A percentile compares a stretch with the other conserved stretches of the same genome.
Conservation (phyloP, 1,140 invertebrate genomes). For the Diplogasteroides magnus region DNA sequence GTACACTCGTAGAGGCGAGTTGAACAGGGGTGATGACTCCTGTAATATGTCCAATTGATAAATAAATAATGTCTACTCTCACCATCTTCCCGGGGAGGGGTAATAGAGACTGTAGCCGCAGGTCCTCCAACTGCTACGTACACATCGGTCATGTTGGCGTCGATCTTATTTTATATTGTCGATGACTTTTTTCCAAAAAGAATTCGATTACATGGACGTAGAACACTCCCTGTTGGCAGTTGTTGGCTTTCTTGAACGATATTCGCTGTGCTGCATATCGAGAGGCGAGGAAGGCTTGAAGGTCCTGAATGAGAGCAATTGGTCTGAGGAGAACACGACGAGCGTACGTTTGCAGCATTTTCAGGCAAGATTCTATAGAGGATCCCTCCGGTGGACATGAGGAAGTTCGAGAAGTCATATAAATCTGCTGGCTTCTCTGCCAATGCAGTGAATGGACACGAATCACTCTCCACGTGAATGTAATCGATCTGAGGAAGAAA, state of each 20-base stretch:
- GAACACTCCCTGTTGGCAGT: neutral
- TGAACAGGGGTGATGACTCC: no score
- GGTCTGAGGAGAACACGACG: neutral
- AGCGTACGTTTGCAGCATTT: no score
- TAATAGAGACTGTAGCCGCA: no score
- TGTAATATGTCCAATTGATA: no score
- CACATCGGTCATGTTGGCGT: neutral
- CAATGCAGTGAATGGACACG: neutral
- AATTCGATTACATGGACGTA: neutral
- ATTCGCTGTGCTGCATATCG: neutral
- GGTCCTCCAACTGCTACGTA: no score
- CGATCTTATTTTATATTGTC: neutral
- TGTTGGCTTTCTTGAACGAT: neutral
- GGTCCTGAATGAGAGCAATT: neutral
- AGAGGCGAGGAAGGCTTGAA: neutral
- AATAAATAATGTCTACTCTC: no score
- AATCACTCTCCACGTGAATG: neutral
- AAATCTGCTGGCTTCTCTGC: neutral
- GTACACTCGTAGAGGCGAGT: no score
- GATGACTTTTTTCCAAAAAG: neutral
- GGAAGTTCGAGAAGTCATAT: neutral
- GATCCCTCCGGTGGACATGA: neutral
- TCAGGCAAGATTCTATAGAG: neutral
- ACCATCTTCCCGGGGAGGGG: no score
- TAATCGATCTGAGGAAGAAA: no score